phyloP scores from a whole-genome alignment of 2,888 invertebrate genomes.

The Lochmaea capreae region DNA sequence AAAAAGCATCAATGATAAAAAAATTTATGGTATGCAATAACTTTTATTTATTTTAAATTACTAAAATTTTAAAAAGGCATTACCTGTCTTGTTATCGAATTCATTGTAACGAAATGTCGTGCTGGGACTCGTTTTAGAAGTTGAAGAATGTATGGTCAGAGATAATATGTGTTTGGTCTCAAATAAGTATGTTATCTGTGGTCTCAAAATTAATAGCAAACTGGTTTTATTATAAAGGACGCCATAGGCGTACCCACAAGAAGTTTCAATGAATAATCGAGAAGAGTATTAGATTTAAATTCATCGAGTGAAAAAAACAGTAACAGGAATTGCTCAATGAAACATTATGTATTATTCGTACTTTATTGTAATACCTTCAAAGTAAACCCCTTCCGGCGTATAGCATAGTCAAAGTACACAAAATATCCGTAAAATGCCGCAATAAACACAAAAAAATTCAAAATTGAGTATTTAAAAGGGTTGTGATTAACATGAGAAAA shows the following conservation, averaged over 20 bases:
- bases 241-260: conserved; percentile 3
- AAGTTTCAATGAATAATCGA: neutral
- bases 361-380: no score
- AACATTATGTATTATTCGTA: no score
- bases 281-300: neutral
- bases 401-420: no score
- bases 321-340: no score
- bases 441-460: no score
- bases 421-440: no score
- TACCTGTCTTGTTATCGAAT: conserved; percentile 45
- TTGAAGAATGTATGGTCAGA: conserved; percentile 20
- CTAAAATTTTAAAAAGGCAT: neutral
- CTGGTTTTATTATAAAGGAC: conserved; percentile 10
- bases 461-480: no score
- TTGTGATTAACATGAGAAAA: no score
- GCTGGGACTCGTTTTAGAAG: conserved; percentile 28
- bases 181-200: no score
- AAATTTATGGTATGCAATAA: neutral
- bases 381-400: no score
- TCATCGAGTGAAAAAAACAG: neutral
- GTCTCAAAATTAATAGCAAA: conserved; percentile 7
- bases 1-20: neutral
- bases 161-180: no score
- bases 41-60: neutral
- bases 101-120: conserved; percentile 33